These are phyloP conservation scores for Drosophila varians DNA, from an alignment of 1,140 invertebrate genomes.

Conservation along the genomic window DNA sequence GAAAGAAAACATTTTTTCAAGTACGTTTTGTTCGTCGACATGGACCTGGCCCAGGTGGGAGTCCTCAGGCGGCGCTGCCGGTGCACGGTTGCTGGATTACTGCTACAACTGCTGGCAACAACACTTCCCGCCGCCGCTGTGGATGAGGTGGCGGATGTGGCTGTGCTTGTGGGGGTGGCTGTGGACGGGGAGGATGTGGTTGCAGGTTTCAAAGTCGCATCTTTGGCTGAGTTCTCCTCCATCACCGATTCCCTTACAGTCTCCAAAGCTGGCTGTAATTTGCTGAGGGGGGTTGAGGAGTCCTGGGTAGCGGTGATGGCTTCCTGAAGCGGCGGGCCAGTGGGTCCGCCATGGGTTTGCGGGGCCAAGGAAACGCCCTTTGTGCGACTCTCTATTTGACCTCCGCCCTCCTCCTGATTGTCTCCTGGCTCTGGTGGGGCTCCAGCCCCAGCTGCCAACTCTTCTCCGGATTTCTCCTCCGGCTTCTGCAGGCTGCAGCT, in stretches of 20 bases:
- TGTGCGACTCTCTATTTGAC: constrained; percentile 64
- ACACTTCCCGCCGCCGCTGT: constrained; percentile 53
- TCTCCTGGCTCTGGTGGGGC: constrained; percentile 22
- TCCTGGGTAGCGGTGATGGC: neutral
- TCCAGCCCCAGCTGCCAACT: neutral
- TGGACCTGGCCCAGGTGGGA: constrained; percentile 90
- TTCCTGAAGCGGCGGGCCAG: constrained; percentile 63
- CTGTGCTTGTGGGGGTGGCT: neutral
- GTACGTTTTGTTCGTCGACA: constrained; percentile 84
- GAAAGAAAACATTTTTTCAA: constrained; percentile 64
- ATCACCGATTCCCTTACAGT: constrained; percentile 46
- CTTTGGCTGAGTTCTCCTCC: constrained; percentile 28
- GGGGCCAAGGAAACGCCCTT: constrained; percentile 66
- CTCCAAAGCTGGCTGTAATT: constrained; percentile 27
- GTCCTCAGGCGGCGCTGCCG: constrained; percentile 88
- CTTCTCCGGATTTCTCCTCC: constrained; percentile 5
- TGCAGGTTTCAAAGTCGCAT: constrained; percentile 2
- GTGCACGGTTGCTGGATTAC: constrained; percentile 83
- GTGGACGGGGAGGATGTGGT: constrained; percentile 1
- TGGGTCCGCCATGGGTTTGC: constrained; percentile 73
- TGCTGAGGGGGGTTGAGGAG: constrained; percentile 19
- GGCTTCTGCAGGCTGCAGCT: constrained; percentile 57
- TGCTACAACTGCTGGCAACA: constrained; percentile 77
- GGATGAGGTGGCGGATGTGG: neutral
- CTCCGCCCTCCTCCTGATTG: constrained; percentile 65